Base-by-base conservation (phyloP, 2,888 invertebrate species). In the Caenorhabditis drosophilae region DNA sequence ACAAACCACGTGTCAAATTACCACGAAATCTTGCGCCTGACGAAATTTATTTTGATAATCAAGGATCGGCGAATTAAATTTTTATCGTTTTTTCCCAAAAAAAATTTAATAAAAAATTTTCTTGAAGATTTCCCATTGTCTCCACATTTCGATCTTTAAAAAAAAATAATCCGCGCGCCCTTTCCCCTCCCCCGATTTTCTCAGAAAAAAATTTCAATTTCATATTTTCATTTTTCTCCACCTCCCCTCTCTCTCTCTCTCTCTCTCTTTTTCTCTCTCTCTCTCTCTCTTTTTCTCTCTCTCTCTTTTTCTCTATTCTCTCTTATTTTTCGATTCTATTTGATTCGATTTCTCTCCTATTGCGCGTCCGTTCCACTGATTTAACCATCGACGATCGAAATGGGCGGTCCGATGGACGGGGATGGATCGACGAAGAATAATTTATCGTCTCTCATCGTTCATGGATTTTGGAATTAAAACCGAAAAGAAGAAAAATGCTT, bases 31-130 rank as follows among this genome's bases (percentile, higher is more conserved):
- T 82, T 16, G 78, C 78, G 50, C 81, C 81, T 18, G 78, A 78
- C 34, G 75, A 77, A 23, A 70, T 79, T 38, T 82, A 82, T 60
- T 82, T 82, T 52, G 79, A 81, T 59, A 82, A 82, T 53, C 82
- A 82, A 46, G 73, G 72, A 35, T 73, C 76, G 3, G 76, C 76
- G 4, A 74, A 73, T 11, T 76, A 25, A 54, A 3, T 35, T 4
- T 22, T 2, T 20, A 12, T n/a, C 23, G 9, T 23, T n/a, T 20
- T 23, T n/a, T 42, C 42, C 18, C 4, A 42, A 11, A 42, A 42
- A 11, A 42, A 42, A 22, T 42, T 11, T n/a, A 42, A 42, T 42
- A 9, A 42, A 27, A 26, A 26, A 45, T 16, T 38, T 38, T 38
- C n/a, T 38, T 38, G 6, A 16, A 38, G 12, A 31, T 31, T 31